Base-by-base conservation (phyloP, 2,113 vertebrate genomes). In the Petrocephalus zakoni region DNA sequence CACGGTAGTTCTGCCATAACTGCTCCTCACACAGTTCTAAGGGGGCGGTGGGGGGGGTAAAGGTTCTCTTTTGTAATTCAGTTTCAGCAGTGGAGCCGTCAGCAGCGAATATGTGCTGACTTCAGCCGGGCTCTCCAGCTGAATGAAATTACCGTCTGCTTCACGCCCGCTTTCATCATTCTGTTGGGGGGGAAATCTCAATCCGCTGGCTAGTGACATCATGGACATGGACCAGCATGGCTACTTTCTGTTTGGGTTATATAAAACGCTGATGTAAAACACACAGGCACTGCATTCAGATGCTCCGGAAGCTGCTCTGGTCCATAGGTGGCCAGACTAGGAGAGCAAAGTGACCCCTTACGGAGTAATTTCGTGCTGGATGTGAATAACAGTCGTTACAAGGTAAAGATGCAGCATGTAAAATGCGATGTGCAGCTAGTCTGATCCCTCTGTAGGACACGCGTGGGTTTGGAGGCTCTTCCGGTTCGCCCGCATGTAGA, bases 41-140 rank as follows among this genome's bases (percentile, higher is more conserved):
- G 29, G 8, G n/a, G 9, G 19, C 49, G 55, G 53, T 4, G 19
- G 64, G 61, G 9, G 19, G 19, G 15, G 51, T 47, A 85, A 61
- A 11, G 64, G 55, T 85, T 10, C 58, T 68, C 58, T 37, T 89
- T 61, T 47, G 82, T 49, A 85, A 89, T 89, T 52, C 82, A 53
- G 81, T 13, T 29, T 29, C n/a, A 29, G 47, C 9, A 13, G 82
- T 46, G 78, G 22, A 22, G 37, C 88, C 64, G 81, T 88, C 55
- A 68, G 34, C 19, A 37, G 19, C 25, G 78, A 86, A 51, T 46
- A 46, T 86, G 29, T 89, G 82, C 61, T 86, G 58, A 89, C 83
- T 75, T 72, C 13, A 75, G 47, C 49, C 4, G 19, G 46, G 55
- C 19, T 75, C 9, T n/a, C 21, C 6, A 75, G 88, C 85, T 56